These are phyloP conservation scores for Perizoma affinitatum DNA, from an alignment of 2,888 invertebrate genomes.

Conservation along the genomic window DNA sequence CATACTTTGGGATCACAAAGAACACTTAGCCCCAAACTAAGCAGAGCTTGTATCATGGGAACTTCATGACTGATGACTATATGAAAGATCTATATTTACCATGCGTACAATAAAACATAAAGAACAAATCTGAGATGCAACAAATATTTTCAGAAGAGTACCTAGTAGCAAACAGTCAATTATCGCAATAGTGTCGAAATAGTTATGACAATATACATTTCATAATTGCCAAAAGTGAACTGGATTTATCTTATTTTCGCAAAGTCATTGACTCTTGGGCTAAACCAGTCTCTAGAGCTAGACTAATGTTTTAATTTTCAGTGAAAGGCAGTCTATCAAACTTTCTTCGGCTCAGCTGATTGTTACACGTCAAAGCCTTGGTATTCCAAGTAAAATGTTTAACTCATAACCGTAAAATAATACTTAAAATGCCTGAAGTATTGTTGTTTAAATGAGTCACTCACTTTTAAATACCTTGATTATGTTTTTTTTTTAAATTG, in stretches of 20 bases:
- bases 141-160: too few species aligned
- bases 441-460: slow-evolving; percentile 11
- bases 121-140: too few species aligned
- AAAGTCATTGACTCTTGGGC: slow-evolving; percentile 28
- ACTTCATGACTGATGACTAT: too few species aligned
- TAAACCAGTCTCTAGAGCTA: slow-evolving; percentile 16
- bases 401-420: slow-evolving; percentile 5
- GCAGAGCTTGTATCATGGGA: too few species aligned
- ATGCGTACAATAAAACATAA: too few species aligned
- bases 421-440: background rate
- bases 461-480: background rate
- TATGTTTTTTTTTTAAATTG: slow-evolving; percentile 1
- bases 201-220: background rate
- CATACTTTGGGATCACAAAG: too few species aligned
- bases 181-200: too few species aligned
- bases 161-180: too few species aligned
- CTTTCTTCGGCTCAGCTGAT: slow-evolving; percentile 30
- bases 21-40: too few species aligned
- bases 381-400: slow-evolving; percentile 9
- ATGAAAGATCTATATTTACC: too few species aligned
- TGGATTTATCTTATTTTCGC: background rate
- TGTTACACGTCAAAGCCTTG: slow-evolving; percentile 22
- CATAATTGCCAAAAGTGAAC: background rate
- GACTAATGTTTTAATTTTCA: slow-evolving; percentile 30
- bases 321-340: slow-evolving; percentile 36